phyloP scores from a whole-genome alignment of 2,888 invertebrate genomes.

The Phengaris alcon region DNA sequence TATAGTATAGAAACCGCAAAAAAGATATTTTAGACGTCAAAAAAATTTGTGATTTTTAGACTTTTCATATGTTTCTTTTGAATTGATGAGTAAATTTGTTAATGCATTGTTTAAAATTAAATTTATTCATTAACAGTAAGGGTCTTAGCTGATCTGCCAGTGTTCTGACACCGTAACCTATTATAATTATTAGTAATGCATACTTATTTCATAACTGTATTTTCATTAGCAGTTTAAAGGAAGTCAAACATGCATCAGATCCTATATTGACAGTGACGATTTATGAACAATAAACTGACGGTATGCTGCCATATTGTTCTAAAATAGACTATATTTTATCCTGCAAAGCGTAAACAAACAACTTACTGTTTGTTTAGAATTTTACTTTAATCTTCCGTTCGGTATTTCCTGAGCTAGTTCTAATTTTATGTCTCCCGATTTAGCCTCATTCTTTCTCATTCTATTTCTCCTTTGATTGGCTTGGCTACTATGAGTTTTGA shows the following conservation, averaged over 20 bases:
- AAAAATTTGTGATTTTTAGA: neutral
- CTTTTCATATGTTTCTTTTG: neutral
- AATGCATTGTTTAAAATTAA: too few species aligned
- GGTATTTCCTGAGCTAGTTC: slow-evolving; percentile 22
- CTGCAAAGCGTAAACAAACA: slow-evolving; percentile 30
- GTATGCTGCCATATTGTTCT: slow-evolving; percentile 53
- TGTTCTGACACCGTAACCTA: too few species aligned
- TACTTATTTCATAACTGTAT: neutral
- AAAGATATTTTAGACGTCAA: neutral
- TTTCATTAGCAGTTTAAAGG: slow-evolving; percentile 30
- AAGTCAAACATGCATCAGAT: slow-evolving; percentile 35
- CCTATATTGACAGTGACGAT: slow-evolving; percentile 66
- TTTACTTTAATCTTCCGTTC: slow-evolving; percentile 27
- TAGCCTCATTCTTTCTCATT: slow-evolving; percentile 1
- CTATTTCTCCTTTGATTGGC: neutral
- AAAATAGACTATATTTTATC: slow-evolving; percentile 46
- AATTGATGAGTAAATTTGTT: too few species aligned
- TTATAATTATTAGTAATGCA: neutral
- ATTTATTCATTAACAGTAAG: too few species aligned
- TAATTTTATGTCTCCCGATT: slow-evolving; percentile 22
- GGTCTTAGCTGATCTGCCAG: too few species aligned
- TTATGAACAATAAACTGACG: slow-evolving; percentile 63
- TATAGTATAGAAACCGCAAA: slow-evolving; percentile 8
- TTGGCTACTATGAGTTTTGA: neutral
- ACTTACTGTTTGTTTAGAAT: slow-evolving; percentile 27